Evolutionary conservation across 2,797 vertebrate species (phyloP).

Genomic region (Xenops minutus): DNA sequence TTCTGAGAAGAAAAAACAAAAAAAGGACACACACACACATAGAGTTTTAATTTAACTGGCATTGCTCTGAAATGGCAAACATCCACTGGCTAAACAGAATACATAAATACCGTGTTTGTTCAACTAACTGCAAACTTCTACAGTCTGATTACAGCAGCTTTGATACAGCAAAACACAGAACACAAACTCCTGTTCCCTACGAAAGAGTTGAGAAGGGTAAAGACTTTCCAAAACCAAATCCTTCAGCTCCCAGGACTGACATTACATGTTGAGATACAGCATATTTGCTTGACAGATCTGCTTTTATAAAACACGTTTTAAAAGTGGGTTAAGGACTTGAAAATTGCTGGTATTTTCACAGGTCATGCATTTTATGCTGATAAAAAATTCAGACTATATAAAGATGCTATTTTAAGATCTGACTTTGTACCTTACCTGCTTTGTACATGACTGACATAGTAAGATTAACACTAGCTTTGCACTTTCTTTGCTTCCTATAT

Average conservation of each 20-base stretch:
- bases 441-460: background rate
- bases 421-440: background rate
- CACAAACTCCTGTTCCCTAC: background rate
- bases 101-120: background rate
- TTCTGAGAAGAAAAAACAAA: background rate
- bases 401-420: background rate
- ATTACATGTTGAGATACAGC: background rate
- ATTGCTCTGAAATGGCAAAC: background rate
- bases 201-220: background rate
- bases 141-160: background rate
- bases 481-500: background rate
- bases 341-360: background rate
- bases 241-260: background rate
- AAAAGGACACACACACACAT: background rate
- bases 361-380: background rate
- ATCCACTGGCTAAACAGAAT: background rate
- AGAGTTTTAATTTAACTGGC: background rate
- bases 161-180: background rate
- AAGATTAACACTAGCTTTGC: background rate
- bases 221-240: background rate
- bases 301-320: background rate
- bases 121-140: background rate
- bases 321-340: background rate
- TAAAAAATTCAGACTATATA: background rate
- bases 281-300: background rate